Percentiles rank a stretch among this genome's conserved stretches.
These are phyloP conservation scores for Sycophila texana DNA, from an alignment of 2,888 invertebrate genomes.

Conservation along the genomic window DNA sequence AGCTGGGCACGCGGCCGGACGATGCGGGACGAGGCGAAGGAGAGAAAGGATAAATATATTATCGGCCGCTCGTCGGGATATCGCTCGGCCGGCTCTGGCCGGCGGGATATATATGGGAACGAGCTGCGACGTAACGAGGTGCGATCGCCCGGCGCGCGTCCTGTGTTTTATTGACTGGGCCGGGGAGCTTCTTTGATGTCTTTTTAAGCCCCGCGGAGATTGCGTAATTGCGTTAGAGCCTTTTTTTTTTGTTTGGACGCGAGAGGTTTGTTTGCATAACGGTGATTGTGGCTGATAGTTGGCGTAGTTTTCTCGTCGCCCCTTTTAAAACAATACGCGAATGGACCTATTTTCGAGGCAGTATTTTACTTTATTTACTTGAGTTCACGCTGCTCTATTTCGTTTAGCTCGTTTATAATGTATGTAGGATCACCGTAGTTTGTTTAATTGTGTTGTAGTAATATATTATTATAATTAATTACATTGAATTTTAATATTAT, in stretches of 20 bases:
- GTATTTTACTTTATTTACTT: too few species aligned
- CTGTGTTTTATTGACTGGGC: constrained; percentile 58
- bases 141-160: constrained; percentile 30
- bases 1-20: not conserved
- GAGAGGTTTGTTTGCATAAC: not conserved
- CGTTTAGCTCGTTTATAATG: too few species aligned
- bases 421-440: too few species aligned
- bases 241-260: not conserved
- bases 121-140: constrained; percentile 39
- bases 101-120: constrained; percentile 21
- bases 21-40: constrained; percentile 14
- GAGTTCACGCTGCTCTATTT: too few species aligned
- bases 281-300: too few species aligned
- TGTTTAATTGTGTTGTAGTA: too few species aligned
- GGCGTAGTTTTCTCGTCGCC: too few species aligned
- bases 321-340: too few species aligned
- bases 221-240: not conserved
- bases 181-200: constrained; percentile 27
- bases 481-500: too few species aligned
- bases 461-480: too few species aligned
- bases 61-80: constrained; percentile 33
- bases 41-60: constrained; percentile 54
- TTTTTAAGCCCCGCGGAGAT: not conserved
- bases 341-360: too few species aligned
- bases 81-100: not conserved